phyloP scores from a whole-genome alignment of 2,888 invertebrate species.

The Zaprionus obscuricornis region DNA sequence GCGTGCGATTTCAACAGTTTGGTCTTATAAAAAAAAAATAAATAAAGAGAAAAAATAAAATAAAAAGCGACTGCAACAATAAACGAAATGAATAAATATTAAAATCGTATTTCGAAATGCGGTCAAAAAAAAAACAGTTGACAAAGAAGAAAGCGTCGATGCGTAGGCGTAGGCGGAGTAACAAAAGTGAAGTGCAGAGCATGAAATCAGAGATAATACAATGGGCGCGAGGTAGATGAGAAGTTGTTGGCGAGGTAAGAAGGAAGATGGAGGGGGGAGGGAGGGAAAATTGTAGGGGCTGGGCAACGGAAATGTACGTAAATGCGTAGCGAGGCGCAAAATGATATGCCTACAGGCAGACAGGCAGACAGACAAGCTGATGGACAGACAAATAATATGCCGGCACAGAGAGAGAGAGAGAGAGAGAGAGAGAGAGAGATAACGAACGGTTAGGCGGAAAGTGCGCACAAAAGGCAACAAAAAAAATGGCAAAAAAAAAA shows the following conservation, averaged over 20 bases:
- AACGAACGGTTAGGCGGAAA: too few relatives aligned
- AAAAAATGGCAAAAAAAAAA: neutral
- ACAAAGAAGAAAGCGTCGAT: constrained; percentile 63
- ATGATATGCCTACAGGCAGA: constrained; percentile 55
- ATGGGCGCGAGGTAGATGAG: too few relatives aligned
- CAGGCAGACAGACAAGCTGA: too few relatives aligned
- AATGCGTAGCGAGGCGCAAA: constrained; percentile 66
- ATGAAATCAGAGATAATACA: too few relatives aligned
- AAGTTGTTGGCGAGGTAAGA: too few relatives aligned
- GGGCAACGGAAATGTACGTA: constrained; percentile 44
- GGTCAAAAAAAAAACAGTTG: constrained; percentile 38
- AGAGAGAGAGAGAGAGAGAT: too few relatives aligned
- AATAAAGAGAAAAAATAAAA: constrained; percentile 10
- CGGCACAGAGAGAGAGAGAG: too few relatives aligned
- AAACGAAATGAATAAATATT: too few relatives aligned
- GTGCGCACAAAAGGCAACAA: neutral
- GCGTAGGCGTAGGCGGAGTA: constrained; percentile 32
- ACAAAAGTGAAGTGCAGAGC: neutral
- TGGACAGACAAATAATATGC: too few relatives aligned
- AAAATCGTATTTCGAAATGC: constrained; percentile 50
- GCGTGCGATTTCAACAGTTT: constrained; percentile 51
- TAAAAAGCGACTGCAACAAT: too few relatives aligned
- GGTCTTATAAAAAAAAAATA: neutral
- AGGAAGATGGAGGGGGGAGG: neutral
- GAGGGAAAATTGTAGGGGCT: constrained; percentile 6